Evolutionary conservation across 2,113 vertebrate genomes (phyloP).

Genomic region (Sminthopsis crassicaudata): DNA sequence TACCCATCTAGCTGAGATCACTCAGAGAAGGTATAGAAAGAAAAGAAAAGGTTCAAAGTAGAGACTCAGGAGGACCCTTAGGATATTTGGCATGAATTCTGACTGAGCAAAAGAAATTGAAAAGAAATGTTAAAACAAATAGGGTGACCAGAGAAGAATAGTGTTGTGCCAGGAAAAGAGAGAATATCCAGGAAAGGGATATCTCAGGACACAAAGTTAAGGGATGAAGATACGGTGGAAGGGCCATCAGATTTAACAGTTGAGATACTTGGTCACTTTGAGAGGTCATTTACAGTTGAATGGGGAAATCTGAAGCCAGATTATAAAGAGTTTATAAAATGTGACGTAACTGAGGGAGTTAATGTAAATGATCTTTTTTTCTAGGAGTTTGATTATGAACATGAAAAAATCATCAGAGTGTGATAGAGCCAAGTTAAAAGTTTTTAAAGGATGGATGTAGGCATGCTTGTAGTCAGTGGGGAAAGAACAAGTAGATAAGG

Average conservation of each 20-base stretch:
- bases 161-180: neutral
- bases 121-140: neutral
- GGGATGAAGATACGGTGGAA: neutral
- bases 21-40: neutral
- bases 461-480: neutral
- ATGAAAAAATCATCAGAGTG: neutral
- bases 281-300: neutral
- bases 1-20: neutral
- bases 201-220: neutral
- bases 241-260: neutral
- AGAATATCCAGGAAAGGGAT: neutral
- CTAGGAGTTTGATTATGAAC: neutral
- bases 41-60: neutral
- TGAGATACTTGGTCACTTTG: neutral
- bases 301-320: neutral
- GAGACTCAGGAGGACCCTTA: neutral
- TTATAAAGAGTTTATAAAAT: neutral
- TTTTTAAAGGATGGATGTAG: neutral
- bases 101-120: neutral
- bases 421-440: neutral
- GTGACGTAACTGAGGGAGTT: neutral
- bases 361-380: neutral
- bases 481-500: neutral
- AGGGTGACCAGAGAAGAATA: neutral
- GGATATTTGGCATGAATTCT: neutral